These are phyloP conservation scores for Prosapia bicincta DNA, from an alignment of 2,888 invertebrate genomes.

Conservation along the genomic window DNA sequence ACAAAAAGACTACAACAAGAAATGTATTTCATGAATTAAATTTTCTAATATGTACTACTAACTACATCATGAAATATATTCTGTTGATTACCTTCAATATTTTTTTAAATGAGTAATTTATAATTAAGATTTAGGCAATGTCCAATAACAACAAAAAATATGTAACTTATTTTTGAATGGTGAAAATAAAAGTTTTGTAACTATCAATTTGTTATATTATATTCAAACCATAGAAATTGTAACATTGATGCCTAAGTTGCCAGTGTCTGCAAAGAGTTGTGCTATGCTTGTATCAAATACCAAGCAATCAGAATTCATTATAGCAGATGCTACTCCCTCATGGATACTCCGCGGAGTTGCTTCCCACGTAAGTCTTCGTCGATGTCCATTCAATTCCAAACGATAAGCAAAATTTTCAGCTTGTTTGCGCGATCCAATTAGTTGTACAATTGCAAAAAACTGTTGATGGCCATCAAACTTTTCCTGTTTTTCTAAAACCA, in stretches of 20 bases:
- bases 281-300: conserved; percentile 99
- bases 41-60: not conserved
- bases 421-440: conserved; percentile 98
- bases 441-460: conserved; percentile 97
- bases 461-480: conserved; percentile 96
- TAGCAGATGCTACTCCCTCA: conserved; percentile 97
- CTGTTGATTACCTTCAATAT: not conserved
- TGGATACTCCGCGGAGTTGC: conserved; percentile 98
- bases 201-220: not conserved
- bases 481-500: conserved; percentile 97
- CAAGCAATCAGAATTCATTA: conserved; percentile 96
- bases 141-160: too few relatives aligned
- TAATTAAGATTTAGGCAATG: not conserved
- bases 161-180: not conserved
- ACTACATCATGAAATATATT: not conserved
- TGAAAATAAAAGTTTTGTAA: not conserved
- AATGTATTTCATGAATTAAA: not conserved
- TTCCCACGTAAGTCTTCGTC: conserved; percentile 96
- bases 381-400: conserved; percentile 92
- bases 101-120: not conserved
- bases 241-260: conserved; percentile 98
- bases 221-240: conserved; percentile 78
- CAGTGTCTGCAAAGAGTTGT: conserved; percentile 97
- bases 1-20: too few relatives aligned
- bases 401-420: conserved; percentile 99